phyloP scores from a whole-genome alignment of 2,113 vertebrate genomes.

The Hystrix cristata region DNA sequence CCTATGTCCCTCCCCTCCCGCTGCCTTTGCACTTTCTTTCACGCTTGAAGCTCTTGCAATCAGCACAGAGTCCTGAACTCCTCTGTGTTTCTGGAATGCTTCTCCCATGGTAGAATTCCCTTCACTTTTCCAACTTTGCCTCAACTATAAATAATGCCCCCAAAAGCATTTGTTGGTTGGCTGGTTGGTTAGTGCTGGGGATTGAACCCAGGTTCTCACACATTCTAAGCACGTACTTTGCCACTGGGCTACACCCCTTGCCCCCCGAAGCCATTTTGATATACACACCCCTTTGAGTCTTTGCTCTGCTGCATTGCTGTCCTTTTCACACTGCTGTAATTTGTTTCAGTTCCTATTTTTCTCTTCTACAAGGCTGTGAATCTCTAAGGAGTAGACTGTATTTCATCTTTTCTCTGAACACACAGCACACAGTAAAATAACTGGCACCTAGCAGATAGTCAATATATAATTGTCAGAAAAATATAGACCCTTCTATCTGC shows the following conservation, averaged over 20 bases:
- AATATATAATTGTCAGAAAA: slow-evolving; percentile 52
- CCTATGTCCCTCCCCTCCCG: background rate
- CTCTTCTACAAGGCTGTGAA: background rate
- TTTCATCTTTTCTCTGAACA: slow-evolving; percentile 22
- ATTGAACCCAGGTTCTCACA: background rate
- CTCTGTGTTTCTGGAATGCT: background rate
- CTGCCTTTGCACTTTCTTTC: background rate
- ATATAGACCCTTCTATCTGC: background rate
- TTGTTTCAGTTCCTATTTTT: slow-evolving; percentile 29
- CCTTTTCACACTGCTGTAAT: background rate
- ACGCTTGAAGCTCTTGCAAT: background rate
- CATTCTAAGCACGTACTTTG: background rate
- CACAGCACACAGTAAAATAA: slow-evolving; percentile 12
- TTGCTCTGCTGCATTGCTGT: background rate
- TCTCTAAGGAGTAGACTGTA: background rate
- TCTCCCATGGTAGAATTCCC: background rate
- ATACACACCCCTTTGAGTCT: no score
- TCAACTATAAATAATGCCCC: background rate
- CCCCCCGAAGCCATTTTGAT: no score
- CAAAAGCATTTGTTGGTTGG: background rate
- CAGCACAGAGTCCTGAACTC: background rate
- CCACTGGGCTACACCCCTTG: background rate
- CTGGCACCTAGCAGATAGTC: background rate
- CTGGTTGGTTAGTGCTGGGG: background rate
- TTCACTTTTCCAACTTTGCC: slow-evolving; percentile 10